Conservation (phyloP, 2,888 invertebrate genomes). For the Sipha maydis region DNA sequence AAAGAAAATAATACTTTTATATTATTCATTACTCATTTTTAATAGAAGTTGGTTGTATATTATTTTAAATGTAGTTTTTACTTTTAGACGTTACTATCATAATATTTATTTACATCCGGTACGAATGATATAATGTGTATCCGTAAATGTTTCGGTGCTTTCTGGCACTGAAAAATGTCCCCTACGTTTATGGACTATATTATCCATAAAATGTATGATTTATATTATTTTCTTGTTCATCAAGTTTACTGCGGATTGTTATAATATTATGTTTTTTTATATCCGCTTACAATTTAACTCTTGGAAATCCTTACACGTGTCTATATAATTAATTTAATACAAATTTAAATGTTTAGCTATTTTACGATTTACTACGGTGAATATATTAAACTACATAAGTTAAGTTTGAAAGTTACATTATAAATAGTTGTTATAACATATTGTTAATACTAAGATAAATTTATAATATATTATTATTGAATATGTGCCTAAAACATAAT, state of each 20-base stretch:
- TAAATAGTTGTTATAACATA: too few relatives aligned
- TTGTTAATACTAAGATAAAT: too few relatives aligned
- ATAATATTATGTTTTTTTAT: background rate
- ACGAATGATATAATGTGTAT: conserved; percentile 7
- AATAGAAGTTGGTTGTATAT: background rate
- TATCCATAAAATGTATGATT: background rate
- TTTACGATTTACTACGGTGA: too few relatives aligned
- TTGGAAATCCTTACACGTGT: background rate
- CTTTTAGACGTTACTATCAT: too few relatives aligned
- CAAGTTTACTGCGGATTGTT: background rate
- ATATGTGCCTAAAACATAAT: too few relatives aligned
- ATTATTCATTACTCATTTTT: background rate
- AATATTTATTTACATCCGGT: background rate
- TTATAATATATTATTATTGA: too few relatives aligned
- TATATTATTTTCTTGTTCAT: background rate
- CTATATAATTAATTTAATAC: too few relatives aligned
- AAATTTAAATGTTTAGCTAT: too few relatives aligned
- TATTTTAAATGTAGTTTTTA: background rate
- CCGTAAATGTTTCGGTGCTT: background rate
- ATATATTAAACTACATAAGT: too few relatives aligned
- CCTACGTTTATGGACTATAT: background rate
- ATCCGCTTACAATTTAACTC: background rate
- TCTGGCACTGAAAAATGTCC: background rate
- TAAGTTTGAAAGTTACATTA: too few relatives aligned
- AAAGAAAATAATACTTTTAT: background rate